Percentiles rank a stretch among this genome's conserved stretches.
Conservation (phyloP, 2,888 invertebrate genomes). For the Hetaerina titia region DNA sequence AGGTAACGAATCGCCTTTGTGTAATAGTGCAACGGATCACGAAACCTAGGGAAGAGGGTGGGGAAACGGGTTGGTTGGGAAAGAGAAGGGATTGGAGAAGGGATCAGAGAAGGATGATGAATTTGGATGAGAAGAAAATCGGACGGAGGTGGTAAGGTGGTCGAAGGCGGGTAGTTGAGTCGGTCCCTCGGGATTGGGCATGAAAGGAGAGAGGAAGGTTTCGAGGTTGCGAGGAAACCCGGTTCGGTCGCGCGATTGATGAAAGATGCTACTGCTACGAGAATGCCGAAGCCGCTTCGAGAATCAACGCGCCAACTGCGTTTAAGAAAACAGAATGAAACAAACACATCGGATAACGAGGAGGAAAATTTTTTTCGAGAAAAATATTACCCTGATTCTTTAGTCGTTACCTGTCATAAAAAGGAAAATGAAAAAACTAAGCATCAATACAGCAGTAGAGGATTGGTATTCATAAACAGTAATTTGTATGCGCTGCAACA, state of each 20-base stretch:
- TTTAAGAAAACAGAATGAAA: neutral
- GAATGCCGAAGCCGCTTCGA: neutral
- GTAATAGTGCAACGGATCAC: constrained; percentile 13
- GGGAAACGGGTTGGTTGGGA: too few relatives aligned
- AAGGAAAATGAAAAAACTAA: too few relatives aligned
- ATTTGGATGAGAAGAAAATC: neutral
- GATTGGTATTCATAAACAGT: too few relatives aligned
- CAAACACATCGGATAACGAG: too few relatives aligned
- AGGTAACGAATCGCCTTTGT: neutral
- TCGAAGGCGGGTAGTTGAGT: neutral
- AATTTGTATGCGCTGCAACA: too few relatives aligned
- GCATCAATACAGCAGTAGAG: too few relatives aligned
- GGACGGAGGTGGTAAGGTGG: too few relatives aligned
- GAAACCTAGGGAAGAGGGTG: neutral
- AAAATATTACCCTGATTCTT: too few relatives aligned
- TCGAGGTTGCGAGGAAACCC: too few relatives aligned
- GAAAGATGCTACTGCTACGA: neutral
- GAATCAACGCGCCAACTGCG: neutral
- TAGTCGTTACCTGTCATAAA: too few relatives aligned
- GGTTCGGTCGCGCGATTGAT: neutral
- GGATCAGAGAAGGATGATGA: neutral
- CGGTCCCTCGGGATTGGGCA: neutral
- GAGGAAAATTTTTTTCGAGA: too few relatives aligned
- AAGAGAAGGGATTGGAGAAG: too few relatives aligned
- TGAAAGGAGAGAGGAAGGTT: neutral